A percentile compares a stretch with the other conserved stretches of the same genome.
Conservation (phyloP, 2,113 vertebrate genomes). For the Trematomus loennbergii region DNA sequence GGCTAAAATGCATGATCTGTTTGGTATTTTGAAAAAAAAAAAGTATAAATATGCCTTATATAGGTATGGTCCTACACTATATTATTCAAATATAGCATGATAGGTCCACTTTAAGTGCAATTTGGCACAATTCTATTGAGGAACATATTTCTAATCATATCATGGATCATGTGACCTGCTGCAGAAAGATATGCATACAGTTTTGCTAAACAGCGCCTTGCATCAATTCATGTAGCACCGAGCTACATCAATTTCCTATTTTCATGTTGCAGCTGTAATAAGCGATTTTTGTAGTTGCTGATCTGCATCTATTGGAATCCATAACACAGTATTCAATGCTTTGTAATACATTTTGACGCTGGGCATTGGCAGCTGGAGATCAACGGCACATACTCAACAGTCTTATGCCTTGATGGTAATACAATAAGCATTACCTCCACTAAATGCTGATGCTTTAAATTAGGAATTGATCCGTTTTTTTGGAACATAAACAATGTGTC, state of each 20-base stretch:
- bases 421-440: slow-evolving; percentile 30
- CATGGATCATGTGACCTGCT: background rate
- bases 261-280: slow-evolving; percentile 19
- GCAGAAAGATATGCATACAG: background rate
- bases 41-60: too few species aligned
- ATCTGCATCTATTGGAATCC: slow-evolving; percentile 24
- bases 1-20: too few species aligned
- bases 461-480: slow-evolving; percentile 59
- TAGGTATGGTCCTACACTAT: too few species aligned
- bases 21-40: too few species aligned
- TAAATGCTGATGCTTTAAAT: slow-evolving; percentile 49
- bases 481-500: slow-evolving; percentile 52
- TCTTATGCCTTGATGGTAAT: slow-evolving; percentile 18
- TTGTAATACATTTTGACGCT: slow-evolving; percentile 20
- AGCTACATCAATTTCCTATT: slow-evolving; percentile 7
- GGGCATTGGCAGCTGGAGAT: slow-evolving; percentile 37
- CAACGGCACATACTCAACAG: background rate
- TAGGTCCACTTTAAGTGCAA: background rate
- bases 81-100: too few species aligned
- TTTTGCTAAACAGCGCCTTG: background rate
- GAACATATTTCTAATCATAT: background rate
- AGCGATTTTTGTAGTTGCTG: slow-evolving; percentile 17
- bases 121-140: background rate
- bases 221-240: background rate
- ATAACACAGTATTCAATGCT: slow-evolving; percentile 17